These are phyloP conservation scores for Cetonia aurata DNA, from an alignment of 2,888 invertebrate genomes.

Conservation along the genomic window DNA sequence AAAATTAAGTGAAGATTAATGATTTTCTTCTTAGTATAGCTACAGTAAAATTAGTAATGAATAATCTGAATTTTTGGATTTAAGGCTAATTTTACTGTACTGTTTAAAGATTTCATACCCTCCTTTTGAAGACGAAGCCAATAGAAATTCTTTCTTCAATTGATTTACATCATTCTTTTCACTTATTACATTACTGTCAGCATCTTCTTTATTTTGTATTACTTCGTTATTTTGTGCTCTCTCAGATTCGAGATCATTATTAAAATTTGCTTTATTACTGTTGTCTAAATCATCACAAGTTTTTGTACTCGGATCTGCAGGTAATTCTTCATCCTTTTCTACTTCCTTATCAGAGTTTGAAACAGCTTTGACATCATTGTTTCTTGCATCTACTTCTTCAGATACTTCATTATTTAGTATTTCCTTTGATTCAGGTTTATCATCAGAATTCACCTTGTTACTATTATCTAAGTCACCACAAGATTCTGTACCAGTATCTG, in stretches of 20 bases:
- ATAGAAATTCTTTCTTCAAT: constrained; percentile 67
- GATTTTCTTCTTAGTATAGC: constrained; percentile 11
- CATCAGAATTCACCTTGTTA: not conserved
- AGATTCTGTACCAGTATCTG: not conserved
- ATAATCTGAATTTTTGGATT: not conserved
- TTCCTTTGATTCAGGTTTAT: not conserved
- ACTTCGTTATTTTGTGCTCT: constrained; percentile 17
- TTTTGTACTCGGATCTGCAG: constrained; percentile 4
- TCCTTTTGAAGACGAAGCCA: constrained; percentile 78
- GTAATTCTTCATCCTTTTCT: not conserved
- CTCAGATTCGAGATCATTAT: not conserved
- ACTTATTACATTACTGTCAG: not conserved
- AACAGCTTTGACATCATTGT: not conserved
- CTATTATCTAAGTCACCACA: not conserved
- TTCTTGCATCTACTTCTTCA: not conserved
- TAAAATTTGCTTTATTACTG: no score
- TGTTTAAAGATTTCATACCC: constrained; percentile 67
- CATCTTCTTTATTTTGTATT: constrained; percentile 3
- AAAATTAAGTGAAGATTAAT: constrained; percentile 43
- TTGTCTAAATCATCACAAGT: not conserved
- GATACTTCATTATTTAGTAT: constrained; percentile 53
- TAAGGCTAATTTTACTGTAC: not conserved
- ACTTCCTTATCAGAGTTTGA: no score
- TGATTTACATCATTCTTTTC: constrained; percentile 21
- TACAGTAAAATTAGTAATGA: constrained; percentile 22